These are phyloP conservation scores for Agriopis aurantiaria DNA, from an alignment of 2,888 invertebrate species.

Conservation along the genomic window DNA sequence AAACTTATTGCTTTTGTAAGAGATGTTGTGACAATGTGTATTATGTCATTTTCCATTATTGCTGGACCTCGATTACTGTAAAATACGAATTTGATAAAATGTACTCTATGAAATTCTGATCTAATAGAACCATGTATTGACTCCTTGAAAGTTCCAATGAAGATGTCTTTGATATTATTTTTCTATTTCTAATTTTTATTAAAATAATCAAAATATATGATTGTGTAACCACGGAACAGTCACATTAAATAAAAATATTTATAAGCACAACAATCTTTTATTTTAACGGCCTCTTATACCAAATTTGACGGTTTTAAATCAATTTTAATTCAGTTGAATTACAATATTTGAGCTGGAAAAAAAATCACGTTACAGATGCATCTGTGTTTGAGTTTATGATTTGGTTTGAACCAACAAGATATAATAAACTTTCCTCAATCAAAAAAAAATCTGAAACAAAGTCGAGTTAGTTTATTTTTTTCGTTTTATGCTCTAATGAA, in stretches of 20 bases:
- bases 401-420: too few species aligned
- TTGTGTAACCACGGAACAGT: constrained; percentile 81
- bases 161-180: constrained; percentile 85
- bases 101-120: constrained; percentile 39
- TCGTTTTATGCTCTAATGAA: too few species aligned
- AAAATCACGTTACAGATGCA: too few species aligned
- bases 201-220: constrained; percentile 79
- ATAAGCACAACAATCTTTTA: constrained; percentile 78
- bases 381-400: too few species aligned
- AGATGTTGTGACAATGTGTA: constrained; percentile 54
- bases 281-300: too few species aligned
- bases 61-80: constrained; percentile 44
- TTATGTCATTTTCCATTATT: constrained; percentile 48
- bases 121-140: constrained; percentile 50
- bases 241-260: constrained; percentile 84
- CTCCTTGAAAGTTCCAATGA: constrained; percentile 80
- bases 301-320: too few species aligned
- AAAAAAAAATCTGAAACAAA: too few species aligned
- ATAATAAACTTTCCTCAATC: too few species aligned
- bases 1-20: constrained; percentile 61
- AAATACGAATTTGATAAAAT: constrained; percentile 35
- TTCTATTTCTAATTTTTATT: constrained; percentile 86
- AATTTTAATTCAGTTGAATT: too few species aligned
- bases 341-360: too few species aligned
- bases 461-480: too few species aligned